A percentile compares a stretch with the other conserved stretches of the same genome.
These are phyloP conservation scores for Maconellicoccus hirsutus DNA, from an alignment of 1,140 invertebrate genomes.

Conservation along the genomic window DNA sequence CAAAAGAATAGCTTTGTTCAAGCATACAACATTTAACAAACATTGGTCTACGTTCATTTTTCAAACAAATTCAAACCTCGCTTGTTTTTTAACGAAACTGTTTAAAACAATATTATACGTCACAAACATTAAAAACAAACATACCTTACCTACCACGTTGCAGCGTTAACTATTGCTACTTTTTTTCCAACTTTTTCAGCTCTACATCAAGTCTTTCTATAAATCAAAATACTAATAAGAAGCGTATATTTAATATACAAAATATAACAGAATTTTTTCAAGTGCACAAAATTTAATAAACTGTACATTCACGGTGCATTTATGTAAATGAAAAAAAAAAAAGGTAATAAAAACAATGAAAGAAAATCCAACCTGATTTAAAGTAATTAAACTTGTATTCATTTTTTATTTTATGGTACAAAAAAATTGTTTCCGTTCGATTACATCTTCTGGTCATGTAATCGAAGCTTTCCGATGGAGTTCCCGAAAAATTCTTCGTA, in stretches of 20 bases:
- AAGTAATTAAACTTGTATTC: neutral
- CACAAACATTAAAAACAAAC: neutral
- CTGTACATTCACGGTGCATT: conserved; percentile 7
- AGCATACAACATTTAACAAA: neutral
- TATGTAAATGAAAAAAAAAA: neutral
- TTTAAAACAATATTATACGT: neutral
- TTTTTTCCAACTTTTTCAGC: too few species aligned
- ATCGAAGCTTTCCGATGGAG: too few species aligned
- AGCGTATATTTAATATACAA: neutral
- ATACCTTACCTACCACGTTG: too few species aligned
- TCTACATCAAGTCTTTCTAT: too few species aligned
- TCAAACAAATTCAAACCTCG: neutral
- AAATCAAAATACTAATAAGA: too few species aligned
- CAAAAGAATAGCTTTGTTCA: neutral
- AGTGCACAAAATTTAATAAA: conserved; percentile 5
- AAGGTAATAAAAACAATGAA: neutral
- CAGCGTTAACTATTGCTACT: too few species aligned
- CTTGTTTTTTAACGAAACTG: neutral
- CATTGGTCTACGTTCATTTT: neutral
- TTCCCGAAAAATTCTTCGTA: too few species aligned
- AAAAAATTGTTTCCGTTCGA: too few species aligned
- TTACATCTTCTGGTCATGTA: too few species aligned
- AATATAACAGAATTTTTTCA: neutral
- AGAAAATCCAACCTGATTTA: neutral
- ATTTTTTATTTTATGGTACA: neutral